Conservation (phyloP, 2,797 vertebrate species). For the Cyclopterus lumpus region DNA sequence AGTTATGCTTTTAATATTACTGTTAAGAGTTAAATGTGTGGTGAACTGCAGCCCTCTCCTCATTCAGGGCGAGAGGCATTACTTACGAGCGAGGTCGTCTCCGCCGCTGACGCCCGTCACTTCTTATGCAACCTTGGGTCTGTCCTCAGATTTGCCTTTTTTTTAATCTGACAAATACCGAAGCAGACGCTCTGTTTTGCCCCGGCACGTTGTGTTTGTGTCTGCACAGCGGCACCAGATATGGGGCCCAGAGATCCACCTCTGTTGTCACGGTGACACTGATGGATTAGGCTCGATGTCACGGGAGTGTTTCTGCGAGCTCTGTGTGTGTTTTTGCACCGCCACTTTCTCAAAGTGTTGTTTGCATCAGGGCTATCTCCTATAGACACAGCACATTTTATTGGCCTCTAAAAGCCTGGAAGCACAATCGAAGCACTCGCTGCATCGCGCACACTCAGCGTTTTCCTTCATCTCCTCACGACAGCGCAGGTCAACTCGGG, state of each 20-base stretch:
- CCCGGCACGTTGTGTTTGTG: not conserved
- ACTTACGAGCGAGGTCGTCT: conserved; percentile 35
- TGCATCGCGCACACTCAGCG: conserved; percentile 25
- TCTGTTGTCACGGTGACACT: conserved; percentile 13
- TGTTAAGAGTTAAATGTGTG: not conserved
- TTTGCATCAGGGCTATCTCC: conserved; percentile 8
- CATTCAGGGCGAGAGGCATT: conserved; percentile 5
- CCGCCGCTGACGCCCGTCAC: conserved; percentile 9
- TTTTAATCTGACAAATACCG: conserved; percentile 19
- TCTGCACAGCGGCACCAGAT: conserved; percentile 15
- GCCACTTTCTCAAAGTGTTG: not conserved
- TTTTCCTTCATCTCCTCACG: conserved; percentile 20
- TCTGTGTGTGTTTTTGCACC: not conserved
- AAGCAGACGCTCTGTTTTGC: conserved; percentile 13
- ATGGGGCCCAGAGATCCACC: not conserved
- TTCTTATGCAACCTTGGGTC: conserved; percentile 21
- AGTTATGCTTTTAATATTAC: not conserved
- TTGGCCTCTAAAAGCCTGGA: not conserved
- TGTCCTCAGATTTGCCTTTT: conserved; percentile 25
- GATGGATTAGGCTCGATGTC: too few relatives aligned
- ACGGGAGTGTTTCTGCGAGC: not conserved
- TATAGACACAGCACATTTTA: not conserved
- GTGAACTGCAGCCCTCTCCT: conserved; percentile 3
- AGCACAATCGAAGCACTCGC: not conserved
- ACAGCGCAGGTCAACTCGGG: conserved; percentile 23